Conservation (phyloP, 2,888 invertebrate genomes). For the Dicyrtoma fusca region DNA sequence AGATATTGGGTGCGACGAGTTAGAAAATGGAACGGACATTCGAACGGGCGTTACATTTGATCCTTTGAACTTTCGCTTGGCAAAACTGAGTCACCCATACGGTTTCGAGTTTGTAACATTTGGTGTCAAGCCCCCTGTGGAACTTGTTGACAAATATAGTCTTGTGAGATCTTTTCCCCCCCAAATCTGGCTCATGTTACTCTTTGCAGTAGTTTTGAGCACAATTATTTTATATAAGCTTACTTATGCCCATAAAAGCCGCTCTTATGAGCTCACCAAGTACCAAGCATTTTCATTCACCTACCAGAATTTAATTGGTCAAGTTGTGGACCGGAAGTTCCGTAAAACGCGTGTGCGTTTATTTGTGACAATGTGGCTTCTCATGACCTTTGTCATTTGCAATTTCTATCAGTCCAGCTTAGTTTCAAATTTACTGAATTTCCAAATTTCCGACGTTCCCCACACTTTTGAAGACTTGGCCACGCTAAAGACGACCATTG, state of each 20-base stretch:
- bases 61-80: background rate
- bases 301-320: too few species aligned
- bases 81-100: background rate
- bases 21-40: background rate
- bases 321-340: too few species aligned
- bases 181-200: background rate
- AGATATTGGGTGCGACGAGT: background rate
- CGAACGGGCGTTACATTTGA: background rate
- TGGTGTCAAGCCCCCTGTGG: background rate
- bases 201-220: too few species aligned
- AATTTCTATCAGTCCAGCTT: background rate
- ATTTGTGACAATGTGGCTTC: background rate
- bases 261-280: too few species aligned
- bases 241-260: too few species aligned
- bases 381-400: background rate
- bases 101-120: background rate
- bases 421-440: background rate
- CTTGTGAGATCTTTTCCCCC: background rate
- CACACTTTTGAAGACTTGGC: conserved; percentile 5
- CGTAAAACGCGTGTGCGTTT: background rate
- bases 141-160: background rate
- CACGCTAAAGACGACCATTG: background rate
- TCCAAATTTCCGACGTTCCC: background rate
- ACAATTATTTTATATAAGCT: too few species aligned
- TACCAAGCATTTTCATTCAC: too few species aligned